These are phyloP conservation scores for Ormyrus labotus DNA, from an alignment of 2,888 invertebrate species.

Conservation along the genomic window DNA sequence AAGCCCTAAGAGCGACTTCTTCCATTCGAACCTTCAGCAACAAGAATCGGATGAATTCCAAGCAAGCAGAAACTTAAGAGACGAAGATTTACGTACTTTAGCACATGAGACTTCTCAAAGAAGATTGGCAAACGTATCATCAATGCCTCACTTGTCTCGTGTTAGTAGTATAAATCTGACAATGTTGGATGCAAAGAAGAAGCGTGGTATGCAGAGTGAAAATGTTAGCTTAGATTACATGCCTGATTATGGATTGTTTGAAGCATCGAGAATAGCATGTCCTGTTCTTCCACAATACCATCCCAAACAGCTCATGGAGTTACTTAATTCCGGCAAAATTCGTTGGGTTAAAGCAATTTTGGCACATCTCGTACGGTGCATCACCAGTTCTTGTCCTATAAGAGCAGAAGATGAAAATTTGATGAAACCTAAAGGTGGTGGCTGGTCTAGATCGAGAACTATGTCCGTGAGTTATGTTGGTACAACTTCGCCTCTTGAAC, in stretches of 20 bases:
- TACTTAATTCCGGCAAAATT: constrained; percentile 98
- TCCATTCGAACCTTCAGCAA: constrained; percentile 71
- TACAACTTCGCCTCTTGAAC: constrained; percentile 86
- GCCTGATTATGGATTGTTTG: constrained; percentile 96
- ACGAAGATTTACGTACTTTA: constrained; percentile 82
- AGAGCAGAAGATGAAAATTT: constrained; percentile 76
- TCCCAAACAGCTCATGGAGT: constrained; percentile 98
- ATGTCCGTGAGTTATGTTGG: constrained; percentile 92
- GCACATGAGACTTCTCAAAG: constrained; percentile 83
- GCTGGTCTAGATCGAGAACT: constrained; percentile 92
- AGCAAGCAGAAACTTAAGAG: constrained; percentile 84
- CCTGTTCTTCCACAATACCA: constrained; percentile 99
- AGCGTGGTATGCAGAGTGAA: constrained; percentile 77
- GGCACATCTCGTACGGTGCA: constrained; percentile 93
- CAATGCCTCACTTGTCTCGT: constrained; percentile 88
- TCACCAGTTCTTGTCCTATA: constrained; percentile 77
- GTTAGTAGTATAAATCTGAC: constrained; percentile 91
- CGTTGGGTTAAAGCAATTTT: constrained; percentile 98
- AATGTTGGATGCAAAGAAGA: constrained; percentile 84
- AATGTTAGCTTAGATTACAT: constrained; percentile 83
- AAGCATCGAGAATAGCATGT: constrained; percentile 97
- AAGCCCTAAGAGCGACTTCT: constrained; percentile 76
- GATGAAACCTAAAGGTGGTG: constrained; percentile 80
- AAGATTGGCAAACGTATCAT: constrained; percentile 84
- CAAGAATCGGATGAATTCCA: constrained; percentile 84